A percentile compares a stretch with the other conserved stretches of the same genome.
These are phyloP conservation scores for Dermatophagoides farinae DNA, from an alignment of 1,140 invertebrate genomes.

Conservation along the genomic window DNA sequence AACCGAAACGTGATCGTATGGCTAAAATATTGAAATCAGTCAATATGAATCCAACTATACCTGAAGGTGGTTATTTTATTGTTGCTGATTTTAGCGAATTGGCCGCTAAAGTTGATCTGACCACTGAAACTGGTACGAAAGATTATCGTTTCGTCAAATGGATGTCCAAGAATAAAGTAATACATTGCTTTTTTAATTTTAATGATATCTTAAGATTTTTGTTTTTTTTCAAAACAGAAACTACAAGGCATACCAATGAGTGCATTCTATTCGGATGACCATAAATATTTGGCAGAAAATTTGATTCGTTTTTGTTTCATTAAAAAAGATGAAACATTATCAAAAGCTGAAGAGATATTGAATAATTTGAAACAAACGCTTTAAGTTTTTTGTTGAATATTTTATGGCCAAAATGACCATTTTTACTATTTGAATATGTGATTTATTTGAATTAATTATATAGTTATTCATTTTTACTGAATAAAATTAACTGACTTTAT, in stretches of 20 bases:
- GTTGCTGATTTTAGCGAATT: conserved; percentile 71
- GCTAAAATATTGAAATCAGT: conserved; percentile 37
- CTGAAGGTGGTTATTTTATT: conserved; percentile 93
- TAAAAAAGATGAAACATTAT: conserved; percentile 23
- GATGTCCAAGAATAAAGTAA: conserved; percentile 63
- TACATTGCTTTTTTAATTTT: conserved; percentile 7
- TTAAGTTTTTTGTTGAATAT: conserved; percentile 2
- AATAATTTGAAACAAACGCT: conserved; percentile 15
- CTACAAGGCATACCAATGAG: conserved; percentile 79
- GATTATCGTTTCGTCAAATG: conserved; percentile 89
- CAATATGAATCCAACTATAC: conserved; percentile 74
- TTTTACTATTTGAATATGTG: not conserved
- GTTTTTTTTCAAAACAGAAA: conserved; percentile 30
- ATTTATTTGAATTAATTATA: too few relatives aligned
- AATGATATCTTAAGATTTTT: not conserved
- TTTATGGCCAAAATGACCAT: not conserved
- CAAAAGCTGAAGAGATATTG: conserved; percentile 18
- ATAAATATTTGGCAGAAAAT: conserved; percentile 67
- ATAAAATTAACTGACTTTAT: too few relatives aligned
- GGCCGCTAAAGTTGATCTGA: conserved; percentile 19
- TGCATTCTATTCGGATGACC: conserved; percentile 63
- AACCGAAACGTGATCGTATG: conserved; percentile 65
- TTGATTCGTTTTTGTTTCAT: conserved; percentile 40
- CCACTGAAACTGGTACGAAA: conserved; percentile 27
- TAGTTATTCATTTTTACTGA: too few relatives aligned